These are phyloP conservation scores for Drosophila nasuta DNA, from an alignment of 1,140 invertebrate species.

Conservation along the genomic window DNA sequence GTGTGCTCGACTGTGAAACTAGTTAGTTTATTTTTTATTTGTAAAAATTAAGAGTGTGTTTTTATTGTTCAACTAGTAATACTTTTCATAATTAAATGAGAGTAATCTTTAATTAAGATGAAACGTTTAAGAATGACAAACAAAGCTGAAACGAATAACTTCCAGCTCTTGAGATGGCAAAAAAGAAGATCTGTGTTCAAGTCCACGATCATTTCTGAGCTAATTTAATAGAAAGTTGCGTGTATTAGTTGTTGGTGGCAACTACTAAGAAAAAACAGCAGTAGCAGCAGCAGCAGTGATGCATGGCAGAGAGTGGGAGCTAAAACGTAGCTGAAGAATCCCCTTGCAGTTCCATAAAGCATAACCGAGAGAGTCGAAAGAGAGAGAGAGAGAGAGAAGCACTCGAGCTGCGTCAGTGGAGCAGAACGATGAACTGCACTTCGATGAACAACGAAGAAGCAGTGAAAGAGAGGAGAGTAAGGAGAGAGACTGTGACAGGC, in stretches of 20 bases:
- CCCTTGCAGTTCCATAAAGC: constrained; percentile 41
- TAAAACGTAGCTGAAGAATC: constrained; percentile 2
- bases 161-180: not conserved
- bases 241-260: constrained; percentile 59
- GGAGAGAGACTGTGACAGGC: constrained; percentile 16
- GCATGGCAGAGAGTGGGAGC: constrained; percentile 37
- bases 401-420: constrained; percentile 49
- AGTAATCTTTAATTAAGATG: no score
- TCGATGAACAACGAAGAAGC: not conserved
- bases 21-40: no score
- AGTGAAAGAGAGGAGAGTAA: no score
- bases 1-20: no score
- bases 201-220: constrained; percentile 27
- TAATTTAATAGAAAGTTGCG: constrained; percentile 75
- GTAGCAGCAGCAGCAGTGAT: constrained; percentile 24
- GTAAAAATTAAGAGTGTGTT: no score
- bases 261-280: constrained; percentile 9
- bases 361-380: constrained; percentile 15
- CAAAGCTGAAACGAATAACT: constrained; percentile 39
- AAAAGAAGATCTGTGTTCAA: not conserved
- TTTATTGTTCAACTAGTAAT: no score
- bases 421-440: constrained; percentile 26
- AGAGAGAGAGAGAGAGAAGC: constrained; percentile 9
- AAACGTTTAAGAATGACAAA: constrained; percentile 1
- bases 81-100: no score